Evolutionary conservation across 2,113 vertebrate genomes (phyloP), one percentile per base, ranked within the genome.

Genomic region (Hypocryptadius cinnamomeus): DNA sequence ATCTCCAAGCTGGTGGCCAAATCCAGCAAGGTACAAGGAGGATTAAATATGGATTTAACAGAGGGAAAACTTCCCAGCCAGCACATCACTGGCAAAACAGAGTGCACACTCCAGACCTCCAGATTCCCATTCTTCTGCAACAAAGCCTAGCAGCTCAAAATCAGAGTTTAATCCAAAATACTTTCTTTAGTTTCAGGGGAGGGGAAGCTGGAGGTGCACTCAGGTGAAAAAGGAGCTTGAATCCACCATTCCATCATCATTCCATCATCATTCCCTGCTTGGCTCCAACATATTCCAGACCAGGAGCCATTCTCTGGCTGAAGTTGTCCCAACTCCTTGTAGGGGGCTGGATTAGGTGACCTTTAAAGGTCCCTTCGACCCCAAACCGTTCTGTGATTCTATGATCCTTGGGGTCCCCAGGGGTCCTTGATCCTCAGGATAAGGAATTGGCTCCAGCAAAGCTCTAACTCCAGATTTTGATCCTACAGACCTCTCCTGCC

Each of bases 351-450:
- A 12, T 6, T 16, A 11, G 27, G 44, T 77, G 79, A 63, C 48
- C 25, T 76, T 89, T 77, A 56, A 77, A 63, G 35, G 64, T 77
- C 35, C 12, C 21, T 63, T 56, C 71, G 42, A 48, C 33, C 40
- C 18, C 42, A 77, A 77, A 77, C 10, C 1, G 0, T 37, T 44
- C 31, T 0, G 2, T 77, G 31, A 37, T 37, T 76, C n/a, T 7
- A 1, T 37, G 48, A 8, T 42, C 40, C 3, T 0, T 9, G 37
- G 25, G 13, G 4, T 31, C 33, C 20, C 10, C 57, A 21, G 22
- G 8, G n/a, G 3, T 45, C 5, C 14, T 30, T 31, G 8, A 7
- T 68, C 39, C 42, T 42, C 35, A 35, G n/a, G 39, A 39, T 15
- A 33, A 81, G 40, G 13, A 79, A 35, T 2, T 51, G 13, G 17